These are phyloP conservation scores for Rhabdornis inornatus DNA, from an alignment of 2,113 vertebrate genomes.

Conservation along the genomic window DNA sequence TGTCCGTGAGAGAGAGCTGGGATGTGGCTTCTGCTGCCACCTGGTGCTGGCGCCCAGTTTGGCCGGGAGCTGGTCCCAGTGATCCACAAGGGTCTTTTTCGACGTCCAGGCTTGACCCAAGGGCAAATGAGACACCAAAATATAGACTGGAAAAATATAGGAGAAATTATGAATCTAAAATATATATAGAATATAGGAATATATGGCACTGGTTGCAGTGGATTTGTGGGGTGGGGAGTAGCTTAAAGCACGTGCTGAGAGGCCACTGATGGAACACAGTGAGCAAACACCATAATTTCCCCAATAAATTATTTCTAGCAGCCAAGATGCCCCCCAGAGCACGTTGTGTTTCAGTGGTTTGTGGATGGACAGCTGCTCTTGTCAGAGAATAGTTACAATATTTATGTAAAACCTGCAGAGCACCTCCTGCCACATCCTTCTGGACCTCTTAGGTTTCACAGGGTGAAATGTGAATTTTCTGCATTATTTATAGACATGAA, in stretches of 20 bases:
- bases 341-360: not conserved
- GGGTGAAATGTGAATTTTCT: not conserved
- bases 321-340: not conserved
- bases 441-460: not conserved
- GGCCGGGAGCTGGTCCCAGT: not conserved
- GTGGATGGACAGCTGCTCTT: not conserved
- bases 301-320: not conserved
- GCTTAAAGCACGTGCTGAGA: accelerated
- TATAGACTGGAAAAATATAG: accelerated
- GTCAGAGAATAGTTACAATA: not conserved
- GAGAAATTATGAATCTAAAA: too few relatives aligned
- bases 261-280: accelerated
- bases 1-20: accelerated
- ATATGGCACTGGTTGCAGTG: not conserved
- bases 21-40: not conserved
- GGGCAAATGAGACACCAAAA: not conserved
- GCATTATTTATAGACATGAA: accelerated
- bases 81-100: not conserved
- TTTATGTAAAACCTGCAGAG: not conserved
- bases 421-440: not conserved
- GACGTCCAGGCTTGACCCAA: not conserved
- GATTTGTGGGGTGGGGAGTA: not conserved
- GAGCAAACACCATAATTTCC: not conserved
- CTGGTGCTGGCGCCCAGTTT: not conserved
- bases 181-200: too few relatives aligned